Base-by-base conservation (phyloP, 2,888 invertebrate genomes). In the Caenorhabditis japonica region DNA sequence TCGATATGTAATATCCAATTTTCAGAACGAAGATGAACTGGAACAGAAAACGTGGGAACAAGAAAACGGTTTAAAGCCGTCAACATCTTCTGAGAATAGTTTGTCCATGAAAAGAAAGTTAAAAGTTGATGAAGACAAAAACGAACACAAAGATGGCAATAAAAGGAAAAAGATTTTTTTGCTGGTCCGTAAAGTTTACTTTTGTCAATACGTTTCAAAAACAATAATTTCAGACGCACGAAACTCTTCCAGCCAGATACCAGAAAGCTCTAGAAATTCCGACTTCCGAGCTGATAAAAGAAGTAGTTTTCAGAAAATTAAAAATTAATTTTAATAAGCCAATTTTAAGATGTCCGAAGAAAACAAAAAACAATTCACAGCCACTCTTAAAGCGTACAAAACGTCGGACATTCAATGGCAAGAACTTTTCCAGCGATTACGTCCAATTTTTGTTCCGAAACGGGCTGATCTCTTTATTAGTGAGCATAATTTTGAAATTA, bases 21-120 rank as follows among this genome's bases (percentile, higher is more conserved):
- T 52, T 52, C 46, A 71, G 71, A 59, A 59, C 33, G 71, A 71
- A 36, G 71, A 71, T 21, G 71, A 71, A 30, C 23, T 71, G 39
- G 30, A 55, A 38, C 27, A 53, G 13, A 62, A 62, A 23, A 44
- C 36, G 17, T 46, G 44, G 44, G 53, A 62, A 13, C 44, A 53
- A 25, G 53, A 44, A 46, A 27, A 44, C 38, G 62, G 39, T 21
- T 15, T 23, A 43, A 44, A 36, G 19, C 27, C 43, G 25, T 51
- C 43, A 15, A 3, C 25, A n/a, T 7, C 19, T 15, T 19, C 19
- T 10, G 53, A 53, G n/a, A n/a, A n/a, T n/a, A n/a, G n/a, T n/a
- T n/a, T n/a, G n/a, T 23, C 34, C 3, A 60, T 33, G 23, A 43
- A 43, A 5, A 44, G 43, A 10, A 52, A 52, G 13, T 43, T 43